Evolutionary conservation across 2,888 invertebrate species (phyloP), one percentile per base, ranked within the genome.

Genomic region (Xiphydria camelus): DNA sequence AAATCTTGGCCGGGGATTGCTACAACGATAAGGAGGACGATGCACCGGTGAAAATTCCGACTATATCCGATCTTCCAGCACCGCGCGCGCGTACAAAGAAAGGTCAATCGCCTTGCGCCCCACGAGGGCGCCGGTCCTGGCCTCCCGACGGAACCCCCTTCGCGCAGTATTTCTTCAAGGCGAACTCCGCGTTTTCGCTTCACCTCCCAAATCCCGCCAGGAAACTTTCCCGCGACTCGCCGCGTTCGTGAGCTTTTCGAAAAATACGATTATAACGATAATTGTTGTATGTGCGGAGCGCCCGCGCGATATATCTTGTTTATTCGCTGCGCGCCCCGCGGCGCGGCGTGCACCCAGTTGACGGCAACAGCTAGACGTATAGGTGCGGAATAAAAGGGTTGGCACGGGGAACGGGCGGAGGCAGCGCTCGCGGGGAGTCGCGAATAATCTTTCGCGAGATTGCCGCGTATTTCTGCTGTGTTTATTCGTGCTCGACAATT

Each of bases 181-280:
- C n/a, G 40, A 45, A 40, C 34, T 39, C n/a, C 45, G 55, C 60
- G 59, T 59, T 70, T 64, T 70, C 64, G 62, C 63, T 64, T 60
- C 66, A 57, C 55, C 64, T 66, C 58, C 65, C 63, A 68, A 73
- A 73, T 73, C 68, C 68, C 59, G 56, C 55, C 56, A 62, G 68
- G 58, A 65, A 70, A 70, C 56, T 70, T 71, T 57, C 57, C 42
- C 44, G 33, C 34, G 23, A 36, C 42, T 53, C 49, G 40, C 45
- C 43, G 47, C 45, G 45, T 29, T 21, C 47, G 51, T 50, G 60
- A 62, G 65, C 65, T 66, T 63, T 66, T 53, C 61, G 58, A 66
- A 68, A 73, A 68, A 70, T 72, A 73, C 64, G 69, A 70, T 72
- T 71, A 66, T 68, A 71, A 70, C 66, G 68, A 70, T 74, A 73